These are phyloP conservation scores for Cassiopea xamachana DNA, from an alignment of 30 jellyfish, hydroid and myxozoan species.

Conservation along the genomic window DNA sequence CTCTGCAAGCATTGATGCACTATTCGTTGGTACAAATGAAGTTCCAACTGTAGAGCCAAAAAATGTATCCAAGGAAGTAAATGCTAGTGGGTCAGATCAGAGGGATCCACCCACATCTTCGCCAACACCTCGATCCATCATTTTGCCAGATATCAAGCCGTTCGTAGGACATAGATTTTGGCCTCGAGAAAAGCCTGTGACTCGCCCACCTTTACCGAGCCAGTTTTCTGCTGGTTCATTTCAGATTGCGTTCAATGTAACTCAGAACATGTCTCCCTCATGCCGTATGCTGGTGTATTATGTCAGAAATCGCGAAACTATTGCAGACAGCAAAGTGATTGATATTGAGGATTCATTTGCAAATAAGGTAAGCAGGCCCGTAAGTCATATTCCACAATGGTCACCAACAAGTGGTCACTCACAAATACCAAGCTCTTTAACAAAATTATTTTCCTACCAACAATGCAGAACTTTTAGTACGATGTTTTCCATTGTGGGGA, in stretches of 20 bases:
- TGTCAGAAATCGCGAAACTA: constrained; percentile 75
- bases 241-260: constrained; percentile 48
- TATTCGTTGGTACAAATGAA: constrained; percentile 44
- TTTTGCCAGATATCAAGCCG: no score
- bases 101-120: constrained; percentile 14
- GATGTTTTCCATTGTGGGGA: no score
- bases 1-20: constrained; percentile 51
- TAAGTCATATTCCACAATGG: no score
- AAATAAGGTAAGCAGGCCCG: constrained; percentile 52
- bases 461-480: no score
- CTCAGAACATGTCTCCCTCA: constrained; percentile 85
- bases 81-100: neutral
- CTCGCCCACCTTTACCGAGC: constrained; percentile 89
- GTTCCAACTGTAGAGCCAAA: constrained; percentile 7
- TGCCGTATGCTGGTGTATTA: constrained; percentile 85
- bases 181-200: no score
- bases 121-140: constrained; percentile 9
- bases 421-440: no score
- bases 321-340: constrained; percentile 79
- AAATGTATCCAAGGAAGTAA: neutral
- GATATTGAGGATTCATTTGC: constrained; percentile 69
- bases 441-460: no score
- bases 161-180: no score
- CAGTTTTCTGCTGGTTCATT: constrained; percentile 61
- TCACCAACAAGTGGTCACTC: no score